Evolutionary conservation across 2,113 vertebrate genomes (phyloP).

Genomic region (Mus musculus): DNA sequence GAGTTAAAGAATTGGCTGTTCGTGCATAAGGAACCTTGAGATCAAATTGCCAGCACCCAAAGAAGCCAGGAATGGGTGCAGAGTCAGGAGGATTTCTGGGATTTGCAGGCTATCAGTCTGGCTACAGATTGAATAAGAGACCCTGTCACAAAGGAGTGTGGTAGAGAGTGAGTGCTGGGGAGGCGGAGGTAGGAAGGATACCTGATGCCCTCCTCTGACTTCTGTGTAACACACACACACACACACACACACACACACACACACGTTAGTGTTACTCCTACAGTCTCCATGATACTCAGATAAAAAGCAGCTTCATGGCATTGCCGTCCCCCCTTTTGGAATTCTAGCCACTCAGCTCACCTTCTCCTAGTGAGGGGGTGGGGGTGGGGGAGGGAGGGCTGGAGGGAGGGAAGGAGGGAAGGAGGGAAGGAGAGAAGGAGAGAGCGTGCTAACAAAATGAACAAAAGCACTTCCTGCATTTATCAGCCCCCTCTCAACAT

Average conservation of each 20-base stretch:
- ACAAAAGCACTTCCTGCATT: neutral
- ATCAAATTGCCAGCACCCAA: neutral
- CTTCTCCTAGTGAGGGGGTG: neutral
- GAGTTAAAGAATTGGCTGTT: neutral
- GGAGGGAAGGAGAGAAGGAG: neutral
- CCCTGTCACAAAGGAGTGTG: neutral
- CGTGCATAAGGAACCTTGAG: neutral
- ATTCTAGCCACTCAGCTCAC: neutral
- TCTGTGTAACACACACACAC: neutral
- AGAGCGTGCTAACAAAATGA: neutral
- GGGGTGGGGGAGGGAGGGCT: neutral
- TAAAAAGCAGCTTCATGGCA: neutral
- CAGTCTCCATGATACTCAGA: no score
- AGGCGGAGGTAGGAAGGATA: neutral
- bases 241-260: neutral
- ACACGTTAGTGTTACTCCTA: neutral
- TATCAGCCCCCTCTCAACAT: neutral
- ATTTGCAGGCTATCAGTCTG: neutral
- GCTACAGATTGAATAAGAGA: neutral
- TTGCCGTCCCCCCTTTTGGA: neutral
- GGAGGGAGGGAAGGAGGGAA: no score
- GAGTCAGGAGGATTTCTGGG: neutral
- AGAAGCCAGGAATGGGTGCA: neutral
- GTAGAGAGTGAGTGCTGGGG: neutral
- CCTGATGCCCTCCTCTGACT: neutral